These are phyloP conservation scores for Larimichthys crocea DNA, from an alignment of 2,113 vertebrate species.

Conservation along the genomic window DNA sequence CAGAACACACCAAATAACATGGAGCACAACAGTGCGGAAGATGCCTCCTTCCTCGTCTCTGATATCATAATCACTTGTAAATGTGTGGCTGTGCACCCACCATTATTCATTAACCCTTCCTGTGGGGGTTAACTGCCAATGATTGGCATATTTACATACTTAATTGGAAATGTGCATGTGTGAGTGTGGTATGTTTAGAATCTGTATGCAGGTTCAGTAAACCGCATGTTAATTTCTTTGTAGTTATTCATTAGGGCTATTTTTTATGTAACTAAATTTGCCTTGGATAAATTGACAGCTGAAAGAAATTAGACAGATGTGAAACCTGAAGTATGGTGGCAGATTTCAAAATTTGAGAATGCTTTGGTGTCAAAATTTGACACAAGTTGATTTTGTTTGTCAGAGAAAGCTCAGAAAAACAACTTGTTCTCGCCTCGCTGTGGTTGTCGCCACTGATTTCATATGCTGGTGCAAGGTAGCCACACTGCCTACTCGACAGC, in stretches of 20 bases:
- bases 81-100: conserved; percentile 25
- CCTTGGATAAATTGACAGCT: conserved; percentile 17
- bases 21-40: neutral
- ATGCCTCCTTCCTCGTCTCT: neutral
- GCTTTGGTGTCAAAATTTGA: conserved; percentile 19
- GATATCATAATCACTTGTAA: conserved; percentile 25
- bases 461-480: conserved; percentile 43
- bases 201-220: conserved; percentile 10
- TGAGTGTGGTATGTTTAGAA: conserved; percentile 7
- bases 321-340: neutral
- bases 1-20: neutral
- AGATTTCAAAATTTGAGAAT: conserved; percentile 4
- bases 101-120: conserved; percentile 52
- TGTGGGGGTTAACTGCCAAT: conserved; percentile 47
- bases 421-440: conserved; percentile 38
- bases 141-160: conserved; percentile 63
- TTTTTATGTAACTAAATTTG: conserved; percentile 27
- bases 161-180: conserved; percentile 49
- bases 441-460: conserved; percentile 40
- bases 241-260: conserved; percentile 42
- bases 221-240: conserved; percentile 31
- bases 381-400: conserved; percentile 34
- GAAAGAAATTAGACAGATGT: conserved; percentile 22
- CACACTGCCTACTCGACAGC: conserved; percentile 19
- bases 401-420: conserved; percentile 23